phyloP scores from a whole-genome alignment of 2,888 invertebrate species.

The Amphipoea lucens region DNA sequence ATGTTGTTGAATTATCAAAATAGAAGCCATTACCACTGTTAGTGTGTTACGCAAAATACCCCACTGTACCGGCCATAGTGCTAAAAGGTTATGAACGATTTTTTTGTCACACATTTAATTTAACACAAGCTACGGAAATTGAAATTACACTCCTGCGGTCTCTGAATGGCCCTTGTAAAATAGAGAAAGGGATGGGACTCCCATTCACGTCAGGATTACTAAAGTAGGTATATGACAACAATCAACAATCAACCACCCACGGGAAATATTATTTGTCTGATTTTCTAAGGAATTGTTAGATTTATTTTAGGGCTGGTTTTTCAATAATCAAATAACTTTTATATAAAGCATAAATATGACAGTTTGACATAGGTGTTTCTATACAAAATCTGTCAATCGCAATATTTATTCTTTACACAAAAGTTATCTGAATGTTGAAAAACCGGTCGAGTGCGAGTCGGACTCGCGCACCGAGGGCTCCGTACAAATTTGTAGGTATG shows the following conservation, averaged over 20 bases:
- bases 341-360: too few species aligned
- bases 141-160: slow-evolving; percentile 4
- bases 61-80: too few species aligned
- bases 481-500: too few species aligned
- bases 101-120: not conserved
- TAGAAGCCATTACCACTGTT: not conserved
- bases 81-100: not conserved
- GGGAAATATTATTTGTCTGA: not conserved
- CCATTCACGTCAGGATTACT: slow-evolving; percentile 9
- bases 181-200: slow-evolving; percentile 8
- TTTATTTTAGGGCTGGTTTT: not conserved
- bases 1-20: not conserved
- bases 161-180: slow-evolving; percentile 33
- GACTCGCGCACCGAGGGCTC: too few species aligned
- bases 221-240: not conserved
- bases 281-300: not conserved
- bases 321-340: too few species aligned
- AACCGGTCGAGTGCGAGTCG: too few species aligned
- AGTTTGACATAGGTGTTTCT: too few species aligned
- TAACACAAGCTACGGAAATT: slow-evolving; percentile 26
- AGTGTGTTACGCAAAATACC: not conserved
- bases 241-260: not conserved
- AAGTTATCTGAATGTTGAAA: too few species aligned
- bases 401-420: too few species aligned
- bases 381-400: too few species aligned